phyloP scores from a whole-genome alignment of 1,140 invertebrate genomes.

The Papilio xuthus region DNA sequence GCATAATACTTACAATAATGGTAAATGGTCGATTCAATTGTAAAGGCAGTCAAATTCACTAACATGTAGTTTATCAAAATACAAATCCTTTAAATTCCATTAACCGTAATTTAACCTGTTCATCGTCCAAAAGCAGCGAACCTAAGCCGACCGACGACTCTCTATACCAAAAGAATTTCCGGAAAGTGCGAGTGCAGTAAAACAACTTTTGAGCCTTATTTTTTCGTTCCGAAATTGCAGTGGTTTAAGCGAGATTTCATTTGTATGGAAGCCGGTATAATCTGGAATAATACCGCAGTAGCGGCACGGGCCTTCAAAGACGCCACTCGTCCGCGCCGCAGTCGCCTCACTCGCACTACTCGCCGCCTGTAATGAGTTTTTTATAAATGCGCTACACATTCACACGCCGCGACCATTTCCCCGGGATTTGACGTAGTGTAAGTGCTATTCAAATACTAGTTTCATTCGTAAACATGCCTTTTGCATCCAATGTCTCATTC shows the following conservation, averaged over 20 bases:
- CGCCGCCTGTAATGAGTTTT: slow-evolving; percentile 80
- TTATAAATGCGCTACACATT: slow-evolving; percentile 79
- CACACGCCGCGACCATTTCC: slow-evolving; percentile 67
- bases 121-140: slow-evolving; percentile 39
- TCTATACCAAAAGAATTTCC: slow-evolving; percentile 71
- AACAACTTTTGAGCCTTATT: slow-evolving; percentile 79
- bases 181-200: slow-evolving; percentile 77
- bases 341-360: slow-evolving; percentile 58
- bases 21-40: not conserved
- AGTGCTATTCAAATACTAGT: slow-evolving; percentile 58
- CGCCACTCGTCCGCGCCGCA: slow-evolving; percentile 77
- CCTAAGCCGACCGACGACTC: slow-evolving; percentile 49
- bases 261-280: slow-evolving; percentile 80
- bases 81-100: slow-evolving; percentile 11
- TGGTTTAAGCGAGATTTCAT: slow-evolving; percentile 81
- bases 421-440: slow-evolving; percentile 63
- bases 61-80: not conserved
- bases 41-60: not conserved
- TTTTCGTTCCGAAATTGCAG: slow-evolving; percentile 80
- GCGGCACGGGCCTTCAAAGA: slow-evolving; percentile 79
- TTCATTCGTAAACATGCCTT: slow-evolving; percentile 49
- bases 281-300: slow-evolving; percentile 80
- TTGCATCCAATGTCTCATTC: slow-evolving; percentile 41
- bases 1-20: not conserved
- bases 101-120: slow-evolving; percentile 24